Evolutionary conservation across 2,888 invertebrate genomes (phyloP), one percentile per base, ranked within the genome.

Genomic region (Thumatha senex): DNA sequence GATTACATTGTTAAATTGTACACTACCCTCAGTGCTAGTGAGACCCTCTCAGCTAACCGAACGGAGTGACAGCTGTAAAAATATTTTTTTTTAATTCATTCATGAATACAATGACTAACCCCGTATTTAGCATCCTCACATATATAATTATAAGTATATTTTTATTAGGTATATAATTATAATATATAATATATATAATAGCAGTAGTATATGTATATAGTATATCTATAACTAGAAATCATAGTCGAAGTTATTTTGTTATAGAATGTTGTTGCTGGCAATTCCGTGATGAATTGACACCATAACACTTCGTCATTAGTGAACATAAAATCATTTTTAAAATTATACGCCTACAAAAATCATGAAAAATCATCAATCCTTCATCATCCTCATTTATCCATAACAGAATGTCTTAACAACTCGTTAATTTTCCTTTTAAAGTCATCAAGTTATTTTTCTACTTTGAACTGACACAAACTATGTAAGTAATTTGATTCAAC

Each of bases 401-500:
- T 14, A 39, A 46, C 38, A 29, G 29, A 24, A 35, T 54, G 40
- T 51, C 29, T 45, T 46, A 18, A 41, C 38, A 51, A 39, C 51
- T 43, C 18, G n/a, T 14, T 45, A 38, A 29, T 49, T 48, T 46
- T 36, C 68, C 51, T 39, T 54, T 46, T 43, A 56, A 40, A 56
- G 57, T 38, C 7, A 50, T 43, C 50, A 18, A 63, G 57, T 24
- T 49, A 57, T 48, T 52, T 51, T 24, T 54, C 52, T 58, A 56
- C 50, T 62, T 59, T 61, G 51, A 30, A 52, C 36, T 46, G 54
- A 54, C 44, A 54, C 45, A 54, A 65, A 57, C 61, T 55, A 44
- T 56, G 47, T 52, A 57, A 48, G 55, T 69, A 60, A 72, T 70
- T 68, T 63, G 56, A 70, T 63, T 66, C 61, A 52, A 59, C 63